phyloP scores from a whole-genome alignment of 2,797 vertebrate species.

The Poecilia velifera region DNA sequence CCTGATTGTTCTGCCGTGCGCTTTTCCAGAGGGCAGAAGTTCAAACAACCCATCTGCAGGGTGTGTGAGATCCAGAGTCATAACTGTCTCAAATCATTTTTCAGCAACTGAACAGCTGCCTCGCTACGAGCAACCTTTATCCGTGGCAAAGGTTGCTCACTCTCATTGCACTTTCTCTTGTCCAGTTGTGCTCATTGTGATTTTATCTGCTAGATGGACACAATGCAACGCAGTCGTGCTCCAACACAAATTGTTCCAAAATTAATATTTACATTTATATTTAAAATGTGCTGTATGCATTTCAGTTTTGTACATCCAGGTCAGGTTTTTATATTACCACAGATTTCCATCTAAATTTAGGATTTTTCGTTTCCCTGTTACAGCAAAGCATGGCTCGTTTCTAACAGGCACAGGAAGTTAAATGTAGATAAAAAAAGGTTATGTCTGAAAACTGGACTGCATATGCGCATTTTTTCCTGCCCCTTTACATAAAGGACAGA shows the following conservation, averaged over 20 bases:
- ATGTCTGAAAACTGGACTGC: background rate
- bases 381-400: background rate
- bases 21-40: slow-evolving; percentile 3
- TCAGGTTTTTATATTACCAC: background rate
- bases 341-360: background rate
- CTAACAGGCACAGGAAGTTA: background rate
- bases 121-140: background rate
- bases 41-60: background rate
- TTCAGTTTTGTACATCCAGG: background rate
- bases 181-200: background rate
- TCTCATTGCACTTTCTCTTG: background rate
- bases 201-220: background rate
- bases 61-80: background rate
- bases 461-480: background rate
- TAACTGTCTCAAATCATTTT: background rate
- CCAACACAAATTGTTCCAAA: background rate
- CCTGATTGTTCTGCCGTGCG: background rate
- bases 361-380: background rate
- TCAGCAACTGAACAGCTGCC: background rate
- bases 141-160: too few species aligned
- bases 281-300: background rate
- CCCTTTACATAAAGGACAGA: too few species aligned
- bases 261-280: background rate
- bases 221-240: background rate
- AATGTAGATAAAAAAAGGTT: background rate